These are phyloP conservation scores for Remorina albescens DNA, from an alignment of 2,797 vertebrate genomes.

Conservation along the genomic window DNA sequence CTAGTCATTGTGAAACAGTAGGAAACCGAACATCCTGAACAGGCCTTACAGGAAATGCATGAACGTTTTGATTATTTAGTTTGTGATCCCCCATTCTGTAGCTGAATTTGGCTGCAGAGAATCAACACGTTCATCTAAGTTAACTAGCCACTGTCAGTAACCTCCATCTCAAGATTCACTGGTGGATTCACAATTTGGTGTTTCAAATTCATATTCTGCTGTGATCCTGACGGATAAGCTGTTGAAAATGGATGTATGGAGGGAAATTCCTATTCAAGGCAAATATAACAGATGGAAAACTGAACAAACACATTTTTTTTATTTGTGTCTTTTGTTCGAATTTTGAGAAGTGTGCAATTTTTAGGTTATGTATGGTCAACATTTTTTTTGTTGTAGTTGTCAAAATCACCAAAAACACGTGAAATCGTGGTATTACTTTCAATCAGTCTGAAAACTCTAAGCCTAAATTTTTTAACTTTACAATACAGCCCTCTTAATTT, in stretches of 20 bases:
- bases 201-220: no score
- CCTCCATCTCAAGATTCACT: background rate
- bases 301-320: background rate
- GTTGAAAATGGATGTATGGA: no score
- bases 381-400: background rate
- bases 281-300: background rate
- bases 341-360: background rate
- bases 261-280: no score
- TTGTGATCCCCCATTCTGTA: background rate
- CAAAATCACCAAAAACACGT: constrained; percentile 1
- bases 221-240: no score
- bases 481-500: background rate
- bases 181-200: no score
- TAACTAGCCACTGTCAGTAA: background rate
- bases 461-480: background rate
- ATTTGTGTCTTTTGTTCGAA: background rate
- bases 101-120: background rate
- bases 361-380: background rate
- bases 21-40: no score
- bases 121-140: background rate
- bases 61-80: background rate
- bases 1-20: no score
- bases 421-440: background rate
- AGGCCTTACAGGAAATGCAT: background rate
- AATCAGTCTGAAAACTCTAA: background rate